Base-by-base conservation (phyloP, 2,113 vertebrate genomes). In the Dasyornis broadbenti region DNA sequence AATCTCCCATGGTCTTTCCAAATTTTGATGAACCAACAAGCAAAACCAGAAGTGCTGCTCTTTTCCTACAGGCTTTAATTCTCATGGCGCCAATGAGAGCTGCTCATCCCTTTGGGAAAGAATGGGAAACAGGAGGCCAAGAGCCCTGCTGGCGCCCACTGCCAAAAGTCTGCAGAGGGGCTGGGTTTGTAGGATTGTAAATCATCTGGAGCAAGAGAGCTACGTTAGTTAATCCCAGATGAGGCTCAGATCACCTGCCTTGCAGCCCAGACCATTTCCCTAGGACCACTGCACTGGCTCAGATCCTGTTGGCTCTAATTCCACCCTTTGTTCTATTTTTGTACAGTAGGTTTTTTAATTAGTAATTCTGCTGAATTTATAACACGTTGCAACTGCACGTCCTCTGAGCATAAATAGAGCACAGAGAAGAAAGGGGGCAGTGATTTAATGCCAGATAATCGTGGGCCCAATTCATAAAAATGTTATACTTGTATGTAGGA, bases 321-420 rank as follows among this genome's bases (percentile, higher is more conserved):
- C 91, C 45, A 61, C 81, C 59, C 95, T 95, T 95, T 93, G 92
- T 96, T 96, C 95, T 93, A 88, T 92, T 97, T 96, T 92, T 60
- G 69, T 94, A 79, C 17, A 10, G 90, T 96, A 86, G 86, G 89
- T 68, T 95, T 97, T 97, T 96, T 93, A 94, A 95, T 96, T 96
- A 95, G 77, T 95, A 94, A 95, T 95, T 95, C 83, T 83, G 78
- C 75, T 96, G 90, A 97, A 97, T 96, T 97, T 86, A 90, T 93
- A 96, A 94, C 89, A 91, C 27, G 4, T 93, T 96, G 92, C 0
- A 21, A 96, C 95, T 96, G 92, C 54, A 26, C 0, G 0, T 96
- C 93, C 95, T 88, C 72, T 69, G 93, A 95, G 90, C 82, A 76
- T 89, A 86, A 96, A 94, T 89, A 92, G 87, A 81, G 52, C 68